A percentile compares a stretch with the other conserved stretches of the same genome.
These are phyloP conservation scores for Cassiopea xamachana DNA, from an alignment of 30 jellyfish, hydroid and myxozoan species.

Conservation along the genomic window DNA sequence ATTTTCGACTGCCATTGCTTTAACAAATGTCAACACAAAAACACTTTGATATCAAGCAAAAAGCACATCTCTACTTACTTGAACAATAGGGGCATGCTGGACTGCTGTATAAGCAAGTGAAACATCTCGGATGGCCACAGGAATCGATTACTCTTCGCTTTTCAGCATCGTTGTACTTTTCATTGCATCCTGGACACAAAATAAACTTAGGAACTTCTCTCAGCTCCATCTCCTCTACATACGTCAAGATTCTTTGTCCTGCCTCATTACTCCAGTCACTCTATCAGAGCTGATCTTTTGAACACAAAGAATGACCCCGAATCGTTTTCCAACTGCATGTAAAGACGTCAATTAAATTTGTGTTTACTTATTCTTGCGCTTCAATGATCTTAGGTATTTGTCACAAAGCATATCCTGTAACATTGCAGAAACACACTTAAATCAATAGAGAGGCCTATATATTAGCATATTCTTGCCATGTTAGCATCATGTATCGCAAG, in stretches of 20 bases:
- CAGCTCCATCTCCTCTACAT: conserved; percentile 7
- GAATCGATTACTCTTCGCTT: conserved; percentile 68
- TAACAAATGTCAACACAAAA: too few relatives aligned
- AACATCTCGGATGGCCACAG: conserved; percentile 81
- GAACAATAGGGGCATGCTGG: conserved; percentile 55
- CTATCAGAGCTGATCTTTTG: neutral
- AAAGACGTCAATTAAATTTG: conserved; percentile 18
- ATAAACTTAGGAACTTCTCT: conserved; percentile 60
- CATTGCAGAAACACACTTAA: neutral
- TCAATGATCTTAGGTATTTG: conserved; percentile 35
- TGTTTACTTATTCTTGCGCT: conserved; percentile 29
- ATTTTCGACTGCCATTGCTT: too few relatives aligned
- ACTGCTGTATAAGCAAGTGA: conserved; percentile 39
- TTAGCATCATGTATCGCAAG: conserved; percentile 10
- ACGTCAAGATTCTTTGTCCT: neutral
- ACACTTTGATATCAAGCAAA: too few relatives aligned
- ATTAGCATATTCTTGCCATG: neutral
- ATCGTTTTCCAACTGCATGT: conserved; percentile 10
- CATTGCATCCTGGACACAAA: conserved; percentile 61
- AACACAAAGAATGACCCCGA: conserved; percentile 38
- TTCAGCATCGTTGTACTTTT: conserved; percentile 41
- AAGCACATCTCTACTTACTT: conserved; percentile 31
- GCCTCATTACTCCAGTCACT: neutral
- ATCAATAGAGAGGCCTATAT: conserved; percentile 5
- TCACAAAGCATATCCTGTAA: conserved; percentile 20